Conservation (phyloP, 1,140 invertebrate species). For the Leucophenga varia region DNA sequence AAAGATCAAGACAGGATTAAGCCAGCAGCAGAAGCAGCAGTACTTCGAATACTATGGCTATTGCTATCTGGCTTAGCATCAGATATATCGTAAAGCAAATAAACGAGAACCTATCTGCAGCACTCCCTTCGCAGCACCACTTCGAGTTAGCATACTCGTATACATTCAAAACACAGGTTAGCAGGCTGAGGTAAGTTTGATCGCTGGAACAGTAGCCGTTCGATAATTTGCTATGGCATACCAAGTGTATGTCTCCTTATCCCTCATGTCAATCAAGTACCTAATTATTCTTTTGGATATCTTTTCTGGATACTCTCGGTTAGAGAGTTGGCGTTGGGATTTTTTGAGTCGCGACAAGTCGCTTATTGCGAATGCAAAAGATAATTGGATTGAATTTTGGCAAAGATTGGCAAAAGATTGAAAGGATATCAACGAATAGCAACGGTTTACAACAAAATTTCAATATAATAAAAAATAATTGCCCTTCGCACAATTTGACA, state of each 20-base stretch:
- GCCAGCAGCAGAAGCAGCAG: background rate
- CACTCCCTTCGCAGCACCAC: slow-evolving; percentile 9
- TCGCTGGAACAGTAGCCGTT: slow-evolving; percentile 47
- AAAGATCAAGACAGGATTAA: background rate
- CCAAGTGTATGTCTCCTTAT: slow-evolving; percentile 57
- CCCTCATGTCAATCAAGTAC: slow-evolving; percentile 56
- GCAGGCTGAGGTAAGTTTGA: too few relatives aligned
- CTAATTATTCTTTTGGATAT: slow-evolving; percentile 48
- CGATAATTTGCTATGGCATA: slow-evolving; percentile 57
- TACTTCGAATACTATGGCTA: too few relatives aligned
- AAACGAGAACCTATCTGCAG: slow-evolving; percentile 22
- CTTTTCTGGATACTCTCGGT: too few relatives aligned
- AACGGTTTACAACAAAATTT: too few relatives aligned
- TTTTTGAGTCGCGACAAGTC: too few relatives aligned
- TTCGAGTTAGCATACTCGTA: background rate
- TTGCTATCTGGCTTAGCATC: slow-evolving; percentile 41
- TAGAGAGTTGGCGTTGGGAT: too few relatives aligned
- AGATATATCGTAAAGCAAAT: slow-evolving; percentile 34
- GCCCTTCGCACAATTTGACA: slow-evolving; percentile 11
- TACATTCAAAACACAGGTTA: too few relatives aligned
- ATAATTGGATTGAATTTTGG: slow-evolving; percentile 42
- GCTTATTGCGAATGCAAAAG: slow-evolving; percentile 43
- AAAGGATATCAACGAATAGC: slow-evolving; percentile 13
- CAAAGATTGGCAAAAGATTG: slow-evolving; percentile 6
- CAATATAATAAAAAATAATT: slow-evolving; percentile 27